These are phyloP conservation scores for Sebastes flavidus DNA, from an alignment of 2,797 vertebrate species.

Conservation along the genomic window DNA sequence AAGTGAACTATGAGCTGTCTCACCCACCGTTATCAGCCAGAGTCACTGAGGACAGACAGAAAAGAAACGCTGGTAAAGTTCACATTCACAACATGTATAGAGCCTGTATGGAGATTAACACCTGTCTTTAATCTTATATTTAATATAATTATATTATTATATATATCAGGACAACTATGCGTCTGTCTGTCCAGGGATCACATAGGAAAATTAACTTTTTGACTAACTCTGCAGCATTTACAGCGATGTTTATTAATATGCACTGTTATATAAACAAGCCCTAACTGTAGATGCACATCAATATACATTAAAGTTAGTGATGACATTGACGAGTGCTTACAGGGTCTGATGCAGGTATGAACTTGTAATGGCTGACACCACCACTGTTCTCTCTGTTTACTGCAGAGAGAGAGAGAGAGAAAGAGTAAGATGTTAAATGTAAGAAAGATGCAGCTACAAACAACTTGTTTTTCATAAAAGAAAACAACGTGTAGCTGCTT, in stretches of 20 bases:
- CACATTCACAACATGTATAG: background rate
- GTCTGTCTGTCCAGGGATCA: background rate
- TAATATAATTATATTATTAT: background rate
- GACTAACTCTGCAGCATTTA: background rate
- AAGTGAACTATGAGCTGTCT: background rate
- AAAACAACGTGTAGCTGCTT: background rate
- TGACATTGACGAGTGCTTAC: conserved; percentile 72
- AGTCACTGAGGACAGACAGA: conserved; percentile 72
- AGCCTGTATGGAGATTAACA: background rate
- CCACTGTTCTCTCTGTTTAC: conserved; percentile 92
- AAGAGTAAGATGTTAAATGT: too few relatives aligned
- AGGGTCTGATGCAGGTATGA: conserved; percentile 84
- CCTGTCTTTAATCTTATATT: background rate
- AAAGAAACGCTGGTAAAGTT: background rate
- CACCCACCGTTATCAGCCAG: conserved; percentile 86
- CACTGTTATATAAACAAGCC: background rate
- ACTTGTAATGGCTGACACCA: conserved; percentile 87
- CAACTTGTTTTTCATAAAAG: background rate
- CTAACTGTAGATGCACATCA: background rate
- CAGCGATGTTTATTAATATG: background rate
- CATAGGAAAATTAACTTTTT: background rate
- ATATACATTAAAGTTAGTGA: background rate
- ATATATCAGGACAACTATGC: background rate
- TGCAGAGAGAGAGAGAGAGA: conserved; percentile 45
- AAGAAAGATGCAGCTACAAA: background rate